Base-by-base conservation (phyloP, 2,113 vertebrate species). In the Erpornis zantholeuca region DNA sequence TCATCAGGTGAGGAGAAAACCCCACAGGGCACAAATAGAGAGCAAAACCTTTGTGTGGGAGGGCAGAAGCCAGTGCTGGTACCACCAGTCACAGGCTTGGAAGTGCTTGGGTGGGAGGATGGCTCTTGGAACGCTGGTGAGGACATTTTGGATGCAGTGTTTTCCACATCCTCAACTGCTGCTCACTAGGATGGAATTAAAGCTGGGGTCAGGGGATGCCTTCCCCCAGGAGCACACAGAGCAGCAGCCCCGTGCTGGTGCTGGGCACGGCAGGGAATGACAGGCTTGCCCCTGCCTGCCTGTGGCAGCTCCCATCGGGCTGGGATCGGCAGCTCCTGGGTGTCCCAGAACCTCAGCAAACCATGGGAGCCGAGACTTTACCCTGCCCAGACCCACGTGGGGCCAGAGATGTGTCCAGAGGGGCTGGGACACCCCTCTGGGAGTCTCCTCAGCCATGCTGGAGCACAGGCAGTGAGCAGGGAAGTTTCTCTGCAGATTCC, bases 41-140 rank as follows among this genome's bases (percentile, higher is more conserved):
- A 40, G 20, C 20, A 11, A 21, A 63, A 20, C 6, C 54, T 68
- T 24, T 15, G 59, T 44, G 59, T 69, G 25, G 49, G 64, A 68
- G 79, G n/a, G 42, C 59, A 85, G 87, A 57, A 27, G 31, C 21
- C 7, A 15, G 35, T 20, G 33, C 49, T 31, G 50, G 70, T 50
- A 28, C 15, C 17, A 4, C 5, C 56, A 2, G 56, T 8, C 1
- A 0, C 25, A 33, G 53, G 36, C 2, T 23, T 25, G 5, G 45
- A 53, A 76, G 24, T 0, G 0, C 56, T 45, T 9, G 3, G 59
- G 61, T 35, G 70, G 40, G 47, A 35, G 17, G 49, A 22, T 1
- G 17, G 80, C 76, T 60, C 35, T 17, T 2, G 12, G 49, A 4
- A 7, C 7, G 27, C 8, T 8, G 29, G 10, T 3, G 53, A 54